Conservation (phyloP, 2,888 invertebrate species). For the Terebella lapidaria region DNA sequence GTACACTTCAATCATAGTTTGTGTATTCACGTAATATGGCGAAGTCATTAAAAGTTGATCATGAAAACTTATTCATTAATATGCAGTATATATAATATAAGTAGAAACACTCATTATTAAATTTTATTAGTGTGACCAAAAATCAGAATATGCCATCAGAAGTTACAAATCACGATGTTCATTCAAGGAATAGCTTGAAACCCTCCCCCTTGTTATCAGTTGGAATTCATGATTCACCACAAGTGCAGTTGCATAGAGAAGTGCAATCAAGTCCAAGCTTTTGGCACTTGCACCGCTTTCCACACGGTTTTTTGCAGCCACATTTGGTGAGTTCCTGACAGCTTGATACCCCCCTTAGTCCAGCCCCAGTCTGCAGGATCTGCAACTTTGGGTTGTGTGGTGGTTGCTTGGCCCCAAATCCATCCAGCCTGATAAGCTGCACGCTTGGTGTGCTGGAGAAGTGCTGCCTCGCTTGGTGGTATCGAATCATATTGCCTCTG, state of each 20-base stretch:
- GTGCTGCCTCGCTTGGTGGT: conserved; percentile 13
- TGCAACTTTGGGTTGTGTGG: not conserved
- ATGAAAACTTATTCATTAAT: too few relatives aligned
- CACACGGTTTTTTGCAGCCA: not conserved
- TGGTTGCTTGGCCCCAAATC: conserved; percentile 15
- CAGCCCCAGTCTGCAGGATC: conserved; percentile 2
- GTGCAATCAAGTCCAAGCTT: not conserved
- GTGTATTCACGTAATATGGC: too few relatives aligned
- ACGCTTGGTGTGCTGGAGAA: conserved; percentile 21
- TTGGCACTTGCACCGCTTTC: not conserved
- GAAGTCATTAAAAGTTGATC: too few relatives aligned
- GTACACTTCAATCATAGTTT: too few relatives aligned
- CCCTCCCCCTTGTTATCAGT: too few relatives aligned
- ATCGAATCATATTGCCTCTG: conserved; percentile 23
- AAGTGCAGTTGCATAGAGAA: not conserved
- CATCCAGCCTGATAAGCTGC: conserved; percentile 20
- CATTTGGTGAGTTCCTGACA: conserved; percentile 1
- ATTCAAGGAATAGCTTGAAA: too few relatives aligned
- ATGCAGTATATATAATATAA: too few relatives aligned
- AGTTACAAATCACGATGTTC: too few relatives aligned
- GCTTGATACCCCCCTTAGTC: not conserved
- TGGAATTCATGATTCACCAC: too few relatives aligned
- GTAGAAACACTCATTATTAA: too few relatives aligned
- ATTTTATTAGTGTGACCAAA: too few relatives aligned
- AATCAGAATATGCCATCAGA: too few relatives aligned